Evolutionary conservation across 2,113 vertebrate species (phyloP).

Genomic region (Eurypyga helias): DNA sequence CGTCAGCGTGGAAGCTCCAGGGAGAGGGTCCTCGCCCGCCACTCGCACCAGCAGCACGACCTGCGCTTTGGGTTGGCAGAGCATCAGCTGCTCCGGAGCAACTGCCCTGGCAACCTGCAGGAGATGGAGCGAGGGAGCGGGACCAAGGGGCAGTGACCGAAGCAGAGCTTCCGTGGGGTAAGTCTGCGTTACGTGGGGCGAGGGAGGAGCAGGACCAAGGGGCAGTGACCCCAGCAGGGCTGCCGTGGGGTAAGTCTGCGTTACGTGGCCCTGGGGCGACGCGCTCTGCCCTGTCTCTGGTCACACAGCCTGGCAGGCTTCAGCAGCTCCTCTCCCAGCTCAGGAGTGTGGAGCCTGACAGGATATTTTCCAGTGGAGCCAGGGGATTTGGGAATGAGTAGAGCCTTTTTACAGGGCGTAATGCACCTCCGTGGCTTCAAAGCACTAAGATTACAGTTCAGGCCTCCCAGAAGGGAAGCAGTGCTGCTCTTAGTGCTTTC

Average conservation of each 20-base stretch:
- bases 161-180: neutral
- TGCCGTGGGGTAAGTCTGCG: neutral
- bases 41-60: neutral
- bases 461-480: constrained; percentile 1
- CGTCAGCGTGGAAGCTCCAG: neutral
- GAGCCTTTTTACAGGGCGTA: neutral
- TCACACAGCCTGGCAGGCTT: neutral
- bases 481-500: constrained; percentile 11
- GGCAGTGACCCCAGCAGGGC: neutral
- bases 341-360: neutral
- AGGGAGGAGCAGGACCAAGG: neutral
- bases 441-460: constrained; percentile 19
- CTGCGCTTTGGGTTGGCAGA: neutral
- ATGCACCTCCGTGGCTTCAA: neutral
- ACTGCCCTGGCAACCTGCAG: neutral
- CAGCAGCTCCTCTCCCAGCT: neutral
- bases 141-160: neutral
- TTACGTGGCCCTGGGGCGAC: neutral
- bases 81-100: neutral
- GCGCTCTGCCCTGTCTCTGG: neutral
- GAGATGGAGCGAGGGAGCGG: neutral
- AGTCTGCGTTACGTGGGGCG: neutral
- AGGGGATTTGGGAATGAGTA: neutral
- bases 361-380: neutral
- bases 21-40: neutral